Base-by-base conservation (phyloP, 2,797 vertebrate genomes). In the Lophius americanus region DNA sequence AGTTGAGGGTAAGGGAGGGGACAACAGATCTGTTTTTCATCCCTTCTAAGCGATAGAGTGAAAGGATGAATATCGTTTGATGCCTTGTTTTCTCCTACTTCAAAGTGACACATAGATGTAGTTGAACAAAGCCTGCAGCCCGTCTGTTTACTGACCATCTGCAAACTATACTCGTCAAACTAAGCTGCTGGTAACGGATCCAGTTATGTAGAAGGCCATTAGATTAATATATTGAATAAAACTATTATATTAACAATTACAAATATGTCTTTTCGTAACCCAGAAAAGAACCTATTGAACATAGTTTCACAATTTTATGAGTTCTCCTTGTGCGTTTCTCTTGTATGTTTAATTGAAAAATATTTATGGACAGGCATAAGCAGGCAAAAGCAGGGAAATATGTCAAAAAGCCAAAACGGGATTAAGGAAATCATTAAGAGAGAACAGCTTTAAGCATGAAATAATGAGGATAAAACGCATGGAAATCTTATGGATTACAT, bases 381-480 rank as follows among this genome's bases (percentile, higher is more conserved):
- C 23, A 23, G 23, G 23, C 12, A 63, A 41, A 14, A 68, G 5
- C 12, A 73, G 46, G 48, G 51, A 14, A 47, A 33, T 4, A 46
- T 56, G 46, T 32, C 37, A 61, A 82, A 80, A 58, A 39, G 39
- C 4, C 10, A 48, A 47, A 47, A 53, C 13, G 70, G 70, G 35
- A 32, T 70, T 5, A 9, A 68, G 55, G 68, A 51, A 83, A 64
- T 54, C 5, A 37, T 46, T 58, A 51, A 49, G 71, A 70, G 43
- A 68, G 69, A 61, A 53, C 8, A 67, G n/a, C 7, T 58, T 61
- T 62, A 42, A 39, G 4, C 37, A 53, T 54, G 41, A 41, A 72
- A 73, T 37, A 76, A 75, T 86, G 82, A 88, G 86, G 92, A 91
- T 79, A 90, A 82, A 90, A 77, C 77, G 53, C 55, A 83, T 37